Percentiles rank a stretch among this genome's conserved stretches.
These are phyloP conservation scores for Formica selysi DNA, from an alignment of 1,140 invertebrate genomes.

Conservation along the genomic window DNA sequence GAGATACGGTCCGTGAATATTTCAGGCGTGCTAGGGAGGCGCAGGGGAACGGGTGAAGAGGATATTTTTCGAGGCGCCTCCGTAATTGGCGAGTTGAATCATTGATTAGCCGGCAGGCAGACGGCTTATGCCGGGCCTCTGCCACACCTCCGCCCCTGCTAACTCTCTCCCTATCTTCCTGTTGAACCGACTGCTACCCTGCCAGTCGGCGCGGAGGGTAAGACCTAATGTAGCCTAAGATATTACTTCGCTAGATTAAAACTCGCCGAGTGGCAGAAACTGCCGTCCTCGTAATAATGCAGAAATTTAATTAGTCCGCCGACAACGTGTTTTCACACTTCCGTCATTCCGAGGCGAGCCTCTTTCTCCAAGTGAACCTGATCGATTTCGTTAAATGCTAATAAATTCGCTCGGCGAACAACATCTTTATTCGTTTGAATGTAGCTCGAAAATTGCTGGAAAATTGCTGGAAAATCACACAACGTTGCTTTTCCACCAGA, in stretches of 20 bases:
- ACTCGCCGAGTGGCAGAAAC: slow-evolving; percentile 71
- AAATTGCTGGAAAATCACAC: neutral
- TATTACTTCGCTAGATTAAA: slow-evolving; percentile 80
- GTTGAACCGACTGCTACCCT: slow-evolving; percentile 62
- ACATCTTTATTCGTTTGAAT: neutral
- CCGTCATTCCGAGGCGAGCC: slow-evolving; percentile 42
- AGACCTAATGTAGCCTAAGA: slow-evolving; percentile 79
- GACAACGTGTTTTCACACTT: slow-evolving; percentile 73
- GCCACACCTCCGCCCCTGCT: slow-evolving; percentile 47
- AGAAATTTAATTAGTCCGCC: slow-evolving; percentile 78
- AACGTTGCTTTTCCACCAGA: neutral
- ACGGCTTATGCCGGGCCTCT: slow-evolving; percentile 76
- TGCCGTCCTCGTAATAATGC: slow-evolving; percentile 70
- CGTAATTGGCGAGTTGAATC: slow-evolving; percentile 83
- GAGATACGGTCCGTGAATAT: slow-evolving; percentile 74
- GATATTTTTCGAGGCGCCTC: slow-evolving; percentile 79
- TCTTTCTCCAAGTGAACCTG: neutral
- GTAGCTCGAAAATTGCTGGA: neutral
- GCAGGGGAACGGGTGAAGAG: slow-evolving; percentile 48
- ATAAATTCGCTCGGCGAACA: slow-evolving; percentile 3
- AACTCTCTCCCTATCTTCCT: slow-evolving; percentile 51
- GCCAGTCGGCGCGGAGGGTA: slow-evolving; percentile 55
- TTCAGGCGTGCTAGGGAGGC: slow-evolving; percentile 66
- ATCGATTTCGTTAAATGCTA: slow-evolving; percentile 54
- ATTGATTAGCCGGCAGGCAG: slow-evolving; percentile 81